These are phyloP conservation scores for Oncorhynchus nerka DNA, from an alignment of 2,113 vertebrate species.

Conservation along the genomic window DNA sequence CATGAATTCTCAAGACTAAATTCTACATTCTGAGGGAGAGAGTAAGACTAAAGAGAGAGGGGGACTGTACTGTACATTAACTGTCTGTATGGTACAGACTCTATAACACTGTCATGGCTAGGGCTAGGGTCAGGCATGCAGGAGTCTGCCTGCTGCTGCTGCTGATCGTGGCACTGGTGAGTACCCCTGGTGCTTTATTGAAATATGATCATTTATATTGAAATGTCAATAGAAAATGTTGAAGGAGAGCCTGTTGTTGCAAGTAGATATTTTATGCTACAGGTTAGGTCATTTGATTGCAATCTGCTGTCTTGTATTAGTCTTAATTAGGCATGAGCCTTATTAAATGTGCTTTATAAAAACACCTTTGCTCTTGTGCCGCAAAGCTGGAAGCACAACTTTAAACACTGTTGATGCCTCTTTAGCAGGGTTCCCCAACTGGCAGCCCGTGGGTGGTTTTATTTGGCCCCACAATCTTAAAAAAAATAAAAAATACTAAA, in stretches of 20 bases:
- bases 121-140: not conserved
- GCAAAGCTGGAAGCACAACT: no score
- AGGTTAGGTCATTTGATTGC: no score
- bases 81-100: not conserved
- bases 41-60: not conserved
- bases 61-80: not conserved
- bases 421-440: no score
- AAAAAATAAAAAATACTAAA: no score
- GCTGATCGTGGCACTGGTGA: conserved; percentile 45
- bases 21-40: not conserved
- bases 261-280: no score
- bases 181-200: conserved; percentile 20
- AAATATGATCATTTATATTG: no score
- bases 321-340: not conserved
- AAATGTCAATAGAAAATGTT: no score
- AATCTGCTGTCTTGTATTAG: not conserved
- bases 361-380: not conserved
- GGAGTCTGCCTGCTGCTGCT: conserved; percentile 41
- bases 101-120: not conserved
- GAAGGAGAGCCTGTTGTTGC: no score
- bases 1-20: not conserved
- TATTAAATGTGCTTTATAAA: not conserved
- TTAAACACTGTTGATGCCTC: no score
- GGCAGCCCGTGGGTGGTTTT: no score
- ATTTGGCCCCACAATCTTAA: no score